A percentile compares a stretch with the other conserved stretches of the same genome.
Evolutionary conservation across 2,113 vertebrate genomes (phyloP).

Genomic region (Castor canadensis): DNA sequence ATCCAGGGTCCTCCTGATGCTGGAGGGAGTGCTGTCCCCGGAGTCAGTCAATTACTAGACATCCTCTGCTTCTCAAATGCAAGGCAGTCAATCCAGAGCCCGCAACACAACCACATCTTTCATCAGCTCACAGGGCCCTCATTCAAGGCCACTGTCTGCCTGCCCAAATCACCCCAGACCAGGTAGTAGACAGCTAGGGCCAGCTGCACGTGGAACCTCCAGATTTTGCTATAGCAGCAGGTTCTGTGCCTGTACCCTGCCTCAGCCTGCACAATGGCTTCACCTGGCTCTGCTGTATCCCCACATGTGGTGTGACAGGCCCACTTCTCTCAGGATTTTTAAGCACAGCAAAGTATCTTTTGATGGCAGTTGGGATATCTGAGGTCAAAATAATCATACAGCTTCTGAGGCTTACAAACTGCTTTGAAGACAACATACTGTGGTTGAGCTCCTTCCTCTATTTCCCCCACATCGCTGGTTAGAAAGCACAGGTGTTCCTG

Average conservation of each 20-base stretch:
- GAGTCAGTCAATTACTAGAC: not conserved
- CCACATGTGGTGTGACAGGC: too few relatives aligned
- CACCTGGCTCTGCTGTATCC: too few relatives aligned
- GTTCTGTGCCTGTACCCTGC: accelerated
- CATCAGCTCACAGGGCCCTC: accelerated
- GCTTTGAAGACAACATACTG: not conserved
- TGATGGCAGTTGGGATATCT: not conserved
- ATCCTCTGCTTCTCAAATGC: not conserved
- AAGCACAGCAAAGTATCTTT: not conserved
- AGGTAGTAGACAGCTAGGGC: too few relatives aligned
- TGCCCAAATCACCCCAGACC: too few relatives aligned
- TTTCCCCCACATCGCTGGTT: too few relatives aligned
- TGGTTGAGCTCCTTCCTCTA: not conserved
- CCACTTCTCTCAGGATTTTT: not conserved
- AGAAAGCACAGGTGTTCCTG: not conserved
- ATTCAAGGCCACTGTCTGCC: too few relatives aligned
- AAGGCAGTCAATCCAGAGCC: not conserved
- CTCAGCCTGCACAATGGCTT: accelerated
- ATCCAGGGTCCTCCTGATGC: not conserved
- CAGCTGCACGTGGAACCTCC: not conserved
- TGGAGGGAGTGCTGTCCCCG: not conserved
- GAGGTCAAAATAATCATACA: too few relatives aligned
- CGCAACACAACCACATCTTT: too few relatives aligned
- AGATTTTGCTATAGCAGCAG: not conserved
- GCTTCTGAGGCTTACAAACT: not conserved